phyloP scores from a whole-genome alignment of 2,113 vertebrate genomes.

The Plotosus lineatus region DNA sequence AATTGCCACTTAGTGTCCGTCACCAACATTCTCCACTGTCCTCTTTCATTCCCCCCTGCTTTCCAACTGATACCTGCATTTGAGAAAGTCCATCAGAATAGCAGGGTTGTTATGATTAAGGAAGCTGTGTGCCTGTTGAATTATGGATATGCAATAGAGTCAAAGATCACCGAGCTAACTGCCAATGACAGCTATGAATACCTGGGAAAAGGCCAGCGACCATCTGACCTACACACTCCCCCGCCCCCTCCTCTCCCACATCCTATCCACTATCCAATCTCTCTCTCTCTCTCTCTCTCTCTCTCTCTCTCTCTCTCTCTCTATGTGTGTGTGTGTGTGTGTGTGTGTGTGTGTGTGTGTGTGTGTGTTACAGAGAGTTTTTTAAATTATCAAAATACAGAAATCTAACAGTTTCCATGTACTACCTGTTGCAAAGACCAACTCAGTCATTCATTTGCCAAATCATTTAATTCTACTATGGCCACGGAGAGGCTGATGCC shows the following conservation, averaged over 20 bases:
- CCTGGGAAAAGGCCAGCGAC: slow-evolving; percentile 45
- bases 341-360: no score
- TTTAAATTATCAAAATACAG: no score
- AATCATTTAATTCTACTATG: no score
- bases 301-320: background rate
- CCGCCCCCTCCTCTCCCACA: background rate
- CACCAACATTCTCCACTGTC: background rate
- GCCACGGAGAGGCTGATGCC: no score
- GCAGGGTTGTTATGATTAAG: slow-evolving; percentile 49
- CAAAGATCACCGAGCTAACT: slow-evolving; percentile 50
- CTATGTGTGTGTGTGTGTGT: no score
- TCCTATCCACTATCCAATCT: background rate
- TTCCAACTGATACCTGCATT: slow-evolving; percentile 30
- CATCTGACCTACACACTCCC: slow-evolving; percentile 44
- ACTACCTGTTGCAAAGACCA: no score
- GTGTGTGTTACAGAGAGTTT: background rate
- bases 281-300: slow-evolving; percentile 15
- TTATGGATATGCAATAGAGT: slow-evolving; percentile 55
- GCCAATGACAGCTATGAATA: slow-evolving; percentile 51
- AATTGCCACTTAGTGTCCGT: slow-evolving; percentile 36
- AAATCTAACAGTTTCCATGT: no score
- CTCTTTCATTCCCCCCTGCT: slow-evolving; percentile 32
- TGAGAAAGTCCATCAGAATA: slow-evolving; percentile 46
- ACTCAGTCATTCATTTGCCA: no score
- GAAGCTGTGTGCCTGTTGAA: slow-evolving; percentile 55